Evolutionary conservation across 1,140 invertebrate genomes (phyloP).

Genomic region (Scaptodrosophila lebanonensis): DNA sequence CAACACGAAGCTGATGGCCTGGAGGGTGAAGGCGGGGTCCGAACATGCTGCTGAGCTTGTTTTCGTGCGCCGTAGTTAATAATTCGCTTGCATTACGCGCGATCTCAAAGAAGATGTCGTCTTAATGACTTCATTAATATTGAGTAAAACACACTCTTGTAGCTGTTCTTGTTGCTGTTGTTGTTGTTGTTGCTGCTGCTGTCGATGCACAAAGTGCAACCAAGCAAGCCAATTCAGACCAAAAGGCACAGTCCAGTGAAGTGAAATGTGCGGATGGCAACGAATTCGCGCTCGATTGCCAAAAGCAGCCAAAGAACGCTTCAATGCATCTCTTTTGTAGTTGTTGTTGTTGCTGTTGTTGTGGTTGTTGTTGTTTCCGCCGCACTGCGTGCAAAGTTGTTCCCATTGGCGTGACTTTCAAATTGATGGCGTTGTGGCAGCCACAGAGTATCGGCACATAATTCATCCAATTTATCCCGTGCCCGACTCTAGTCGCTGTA

Average conservation of each 20-base stretch:
- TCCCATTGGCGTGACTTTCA: too few species aligned
- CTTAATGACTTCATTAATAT: conserved; percentile 75
- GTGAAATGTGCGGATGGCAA: conserved; percentile 26
- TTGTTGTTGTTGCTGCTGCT: too few species aligned
- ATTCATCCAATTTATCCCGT: background rate
- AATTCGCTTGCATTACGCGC: conserved; percentile 73
- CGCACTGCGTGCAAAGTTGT: conserved; percentile 7
- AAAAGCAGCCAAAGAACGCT: conserved; percentile 44
- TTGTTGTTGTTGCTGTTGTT: conserved; percentile 11
- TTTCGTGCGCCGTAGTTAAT: conserved; percentile 69
- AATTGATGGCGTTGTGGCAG: conserved; percentile 41
- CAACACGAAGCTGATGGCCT: conserved; percentile 39
- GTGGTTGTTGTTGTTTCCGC: conserved; percentile 40
- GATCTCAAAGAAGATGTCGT: conserved; percentile 68
- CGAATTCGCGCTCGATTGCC: conserved; percentile 50
- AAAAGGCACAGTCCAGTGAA: conserved; percentile 10
- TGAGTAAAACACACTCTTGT: conserved; percentile 69
- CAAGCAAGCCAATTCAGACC: conserved; percentile 29
- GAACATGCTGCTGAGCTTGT: conserved; percentile 51
- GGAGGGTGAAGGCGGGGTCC: conserved; percentile 40
- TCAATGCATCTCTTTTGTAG: conserved; percentile 28
- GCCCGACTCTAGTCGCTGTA: conserved; percentile 22
- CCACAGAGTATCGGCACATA: background rate
- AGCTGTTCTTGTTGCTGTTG: too few species aligned
- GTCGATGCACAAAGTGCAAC: conserved; percentile 22